phyloP scores from a whole-genome alignment of 2,113 vertebrate species.

The Nyctereutes procyonoides region DNA sequence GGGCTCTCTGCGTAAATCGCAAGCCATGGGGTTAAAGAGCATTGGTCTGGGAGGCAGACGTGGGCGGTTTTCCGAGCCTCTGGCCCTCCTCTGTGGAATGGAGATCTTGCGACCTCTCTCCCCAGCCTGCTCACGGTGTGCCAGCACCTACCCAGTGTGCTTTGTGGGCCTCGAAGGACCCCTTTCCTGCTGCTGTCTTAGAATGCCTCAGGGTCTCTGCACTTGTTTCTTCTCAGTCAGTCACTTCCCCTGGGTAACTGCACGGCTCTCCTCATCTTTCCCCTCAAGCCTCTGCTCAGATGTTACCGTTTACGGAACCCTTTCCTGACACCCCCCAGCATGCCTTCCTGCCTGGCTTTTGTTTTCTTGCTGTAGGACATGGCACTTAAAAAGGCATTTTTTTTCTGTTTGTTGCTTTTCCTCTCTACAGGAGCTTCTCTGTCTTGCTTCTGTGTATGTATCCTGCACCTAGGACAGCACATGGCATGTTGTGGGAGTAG shows the following conservation, averaged over 20 bases:
- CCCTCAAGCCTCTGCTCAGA: not conserved
- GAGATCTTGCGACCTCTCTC: accelerated
- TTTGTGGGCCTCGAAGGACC: not conserved
- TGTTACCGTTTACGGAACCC: not conserved
- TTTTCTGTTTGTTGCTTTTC: not conserved
- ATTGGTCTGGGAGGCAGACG: not conserved
- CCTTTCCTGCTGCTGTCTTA: not conserved
- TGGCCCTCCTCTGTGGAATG: not conserved
- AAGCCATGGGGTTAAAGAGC: not conserved
- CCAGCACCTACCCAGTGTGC: not conserved
- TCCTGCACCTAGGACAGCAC: not conserved
- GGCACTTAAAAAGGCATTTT: not conserved
- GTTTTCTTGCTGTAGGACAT: not conserved
- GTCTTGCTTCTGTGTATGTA: not conserved
- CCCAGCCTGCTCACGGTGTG: not conserved
- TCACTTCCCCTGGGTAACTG: not conserved
- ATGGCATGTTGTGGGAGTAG: not conserved
- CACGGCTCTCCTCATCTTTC: not conserved
- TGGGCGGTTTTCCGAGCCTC: not conserved
- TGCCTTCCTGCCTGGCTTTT: not conserved
- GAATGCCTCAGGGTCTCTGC: not conserved
- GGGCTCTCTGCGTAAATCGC: not conserved
- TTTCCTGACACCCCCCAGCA: not conserved
- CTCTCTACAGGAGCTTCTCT: not conserved
- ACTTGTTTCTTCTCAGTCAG: not conserved